Conservation (phyloP, 2,888 invertebrate species). For the Lymantria monacha region DNA sequence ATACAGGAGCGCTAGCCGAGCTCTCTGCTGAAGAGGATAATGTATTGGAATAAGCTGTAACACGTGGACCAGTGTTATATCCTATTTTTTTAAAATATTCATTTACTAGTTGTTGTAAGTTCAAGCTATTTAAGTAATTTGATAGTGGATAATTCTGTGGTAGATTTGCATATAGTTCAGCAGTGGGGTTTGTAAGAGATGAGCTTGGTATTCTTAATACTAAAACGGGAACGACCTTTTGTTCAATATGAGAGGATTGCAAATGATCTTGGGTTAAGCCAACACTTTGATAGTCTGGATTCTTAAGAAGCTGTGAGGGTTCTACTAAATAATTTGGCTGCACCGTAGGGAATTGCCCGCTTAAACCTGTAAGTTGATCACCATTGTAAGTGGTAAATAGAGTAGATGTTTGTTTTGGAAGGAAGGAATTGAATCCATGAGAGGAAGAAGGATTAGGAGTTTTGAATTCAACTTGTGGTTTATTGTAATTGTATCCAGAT, state of each 20-base stretch:
- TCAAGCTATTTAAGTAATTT: slow-evolving; percentile 77
- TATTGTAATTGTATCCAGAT: slow-evolving; percentile 57
- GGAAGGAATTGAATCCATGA: slow-evolving; percentile 28
- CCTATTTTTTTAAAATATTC: slow-evolving; percentile 77
- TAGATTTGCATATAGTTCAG: slow-evolving; percentile 79
- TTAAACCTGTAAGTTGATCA: slow-evolving; percentile 66
- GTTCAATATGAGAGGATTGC: slow-evolving; percentile 55
- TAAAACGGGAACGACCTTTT: slow-evolving; percentile 80
- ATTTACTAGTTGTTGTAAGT: slow-evolving; percentile 79
- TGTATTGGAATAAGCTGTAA: slow-evolving; percentile 57
- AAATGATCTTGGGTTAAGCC: slow-evolving; percentile 75
- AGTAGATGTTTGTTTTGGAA: slow-evolving; percentile 51
- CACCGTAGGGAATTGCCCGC: slow-evolving; percentile 70
- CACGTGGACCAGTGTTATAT: slow-evolving; percentile 63
- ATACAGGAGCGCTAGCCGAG: slow-evolving; percentile 23
- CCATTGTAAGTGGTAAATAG: slow-evolving; percentile 76
- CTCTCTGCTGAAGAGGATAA: slow-evolving; percentile 35
- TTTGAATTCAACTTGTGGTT: slow-evolving; percentile 53
- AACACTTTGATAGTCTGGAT: slow-evolving; percentile 75
- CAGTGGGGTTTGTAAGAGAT: slow-evolving; percentile 75
- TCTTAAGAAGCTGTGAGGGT: slow-evolving; percentile 64
- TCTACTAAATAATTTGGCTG: slow-evolving; percentile 76
- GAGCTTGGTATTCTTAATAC: slow-evolving; percentile 82
- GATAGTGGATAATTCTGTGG: slow-evolving; percentile 80
- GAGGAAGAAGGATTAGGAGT: slow-evolving; percentile 23